Conservation (phyloP, 2,888 invertebrate species). For the Latheticus oryzae region DNA sequence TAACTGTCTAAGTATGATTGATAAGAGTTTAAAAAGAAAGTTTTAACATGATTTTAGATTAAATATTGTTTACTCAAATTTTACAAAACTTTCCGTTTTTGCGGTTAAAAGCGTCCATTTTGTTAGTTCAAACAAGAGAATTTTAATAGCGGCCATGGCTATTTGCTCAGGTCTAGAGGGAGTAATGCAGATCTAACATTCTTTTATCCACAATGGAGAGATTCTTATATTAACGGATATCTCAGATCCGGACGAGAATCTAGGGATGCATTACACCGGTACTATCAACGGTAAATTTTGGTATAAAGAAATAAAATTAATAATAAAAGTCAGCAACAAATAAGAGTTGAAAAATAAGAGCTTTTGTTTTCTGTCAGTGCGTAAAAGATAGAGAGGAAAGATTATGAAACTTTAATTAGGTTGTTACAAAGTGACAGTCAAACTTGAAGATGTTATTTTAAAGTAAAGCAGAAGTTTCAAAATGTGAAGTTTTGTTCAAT, state of each 20-base stretch:
- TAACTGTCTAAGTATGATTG: too few species aligned
- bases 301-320: conserved; percentile 1
- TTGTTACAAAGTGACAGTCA: conserved; percentile 7
- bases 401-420: conserved; percentile 5
- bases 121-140: conserved; percentile 13
- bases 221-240: conserved; percentile 19
- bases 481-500: conserved; percentile 12
- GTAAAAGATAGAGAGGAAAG: background rate
- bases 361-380: conserved; percentile 2
- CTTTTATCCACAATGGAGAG: conserved; percentile 3
- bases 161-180: conserved; percentile 13
- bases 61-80: too few species aligned
- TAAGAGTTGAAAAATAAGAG: background rate
- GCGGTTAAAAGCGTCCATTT: too few species aligned
- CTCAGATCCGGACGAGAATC: conserved; percentile 5
- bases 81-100: too few species aligned
- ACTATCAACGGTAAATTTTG: conserved; percentile 2
- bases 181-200: conserved; percentile 19
- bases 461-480: conserved; percentile 4
- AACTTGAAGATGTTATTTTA: conserved; percentile 9
- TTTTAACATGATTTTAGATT: too few species aligned
- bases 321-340: conserved; percentile 14
- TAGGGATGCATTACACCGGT: conserved; percentile 5
- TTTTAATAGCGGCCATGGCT: conserved; percentile 12
- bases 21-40: too few species aligned